Evolutionary conservation across 2,113 vertebrate genomes (phyloP), one percentile per base, ranked within the genome.

Genomic region (Hippocampus zosterae): DNA sequence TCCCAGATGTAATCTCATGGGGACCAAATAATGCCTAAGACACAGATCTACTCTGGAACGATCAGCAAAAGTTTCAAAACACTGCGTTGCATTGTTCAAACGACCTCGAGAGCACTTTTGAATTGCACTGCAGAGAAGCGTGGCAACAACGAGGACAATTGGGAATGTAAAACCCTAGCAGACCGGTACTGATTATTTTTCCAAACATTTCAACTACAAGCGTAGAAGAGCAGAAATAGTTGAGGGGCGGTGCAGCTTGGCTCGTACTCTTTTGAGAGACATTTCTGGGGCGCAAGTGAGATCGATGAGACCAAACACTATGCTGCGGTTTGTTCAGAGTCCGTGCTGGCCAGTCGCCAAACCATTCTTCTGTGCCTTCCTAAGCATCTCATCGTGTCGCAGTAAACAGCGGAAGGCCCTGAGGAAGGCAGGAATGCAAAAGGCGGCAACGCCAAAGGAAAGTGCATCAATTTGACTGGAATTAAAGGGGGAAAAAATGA

Each of bases 51-150:
- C n/a, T 25, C 55, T 12, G 15, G 4, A 53, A 87, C 84, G 63
- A 75, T 70, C 61, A 71, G 40, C n/a, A 79, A 81, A 77, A 81
- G 79, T 80, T 79, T 78, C 70, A 66, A 87, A 87, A 88, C 84
- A 88, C 79, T 73, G 75, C 23, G 73, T 66, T 60, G 69, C 64
- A 63, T 81, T 83, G 81, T 89, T 59, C 67, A 40, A 68, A 53
- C 16, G 0, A 48, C 65, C 52, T 44, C 29, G 33, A 13, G n/a
- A 48, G 40, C 42, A 21, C 21, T 65, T 46, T 46, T 46, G 29
- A 40, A 29, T 37, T 37, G 29, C 19, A 16, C 19, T 21, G 23
- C 23, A 57, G 23, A 25, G 23, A 57, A 63, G 16, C 41, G 16
- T 67, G 19, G 41, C 29, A 5, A 33, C 56, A 59, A 59, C 13